Percentiles rank a stretch among this genome's conserved stretches.
Conservation (phyloP, 1,140 invertebrate species). For the Holcopasites calliopsidis region DNA sequence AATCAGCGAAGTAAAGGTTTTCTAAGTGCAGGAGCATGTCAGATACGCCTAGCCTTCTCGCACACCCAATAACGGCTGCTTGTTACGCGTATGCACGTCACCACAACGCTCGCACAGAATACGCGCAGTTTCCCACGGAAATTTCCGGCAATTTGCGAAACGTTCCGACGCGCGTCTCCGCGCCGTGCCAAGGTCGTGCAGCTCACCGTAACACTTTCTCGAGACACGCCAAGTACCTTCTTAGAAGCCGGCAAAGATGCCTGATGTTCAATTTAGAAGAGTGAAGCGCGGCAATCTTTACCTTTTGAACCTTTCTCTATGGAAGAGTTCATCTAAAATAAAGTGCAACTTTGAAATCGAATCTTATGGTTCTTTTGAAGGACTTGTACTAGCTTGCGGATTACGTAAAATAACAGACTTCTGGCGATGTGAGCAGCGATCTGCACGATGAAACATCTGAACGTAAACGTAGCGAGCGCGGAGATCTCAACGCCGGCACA, state of each 20-base stretch:
- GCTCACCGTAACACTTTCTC: slow-evolving; percentile 57
- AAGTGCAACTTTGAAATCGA: too few species aligned
- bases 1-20: neutral
- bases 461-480: too few species aligned
- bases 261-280: neutral
- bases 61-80: slow-evolving; percentile 38
- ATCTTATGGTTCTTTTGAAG: too few species aligned
- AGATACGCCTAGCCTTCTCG: slow-evolving; percentile 16
- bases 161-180: slow-evolving; percentile 66
- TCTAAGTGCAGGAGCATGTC: slow-evolving; percentile 41
- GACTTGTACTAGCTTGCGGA: too few species aligned
- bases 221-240: slow-evolving; percentile 21
- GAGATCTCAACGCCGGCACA: neutral
- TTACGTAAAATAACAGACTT: too few species aligned
- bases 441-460: too few species aligned
- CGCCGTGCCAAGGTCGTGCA: slow-evolving; percentile 67
- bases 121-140: slow-evolving; percentile 71
- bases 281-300: neutral
- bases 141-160: slow-evolving; percentile 75
- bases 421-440: too few species aligned
- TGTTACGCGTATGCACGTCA: slow-evolving; percentile 48
- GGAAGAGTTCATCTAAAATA: too few species aligned
- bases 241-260: neutral
- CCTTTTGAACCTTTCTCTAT: too few species aligned
- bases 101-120: slow-evolving; percentile 39